phyloP scores from a whole-genome alignment of 92 coral and sea anemone genomes.

The Zoanthus sociatus region DNA sequence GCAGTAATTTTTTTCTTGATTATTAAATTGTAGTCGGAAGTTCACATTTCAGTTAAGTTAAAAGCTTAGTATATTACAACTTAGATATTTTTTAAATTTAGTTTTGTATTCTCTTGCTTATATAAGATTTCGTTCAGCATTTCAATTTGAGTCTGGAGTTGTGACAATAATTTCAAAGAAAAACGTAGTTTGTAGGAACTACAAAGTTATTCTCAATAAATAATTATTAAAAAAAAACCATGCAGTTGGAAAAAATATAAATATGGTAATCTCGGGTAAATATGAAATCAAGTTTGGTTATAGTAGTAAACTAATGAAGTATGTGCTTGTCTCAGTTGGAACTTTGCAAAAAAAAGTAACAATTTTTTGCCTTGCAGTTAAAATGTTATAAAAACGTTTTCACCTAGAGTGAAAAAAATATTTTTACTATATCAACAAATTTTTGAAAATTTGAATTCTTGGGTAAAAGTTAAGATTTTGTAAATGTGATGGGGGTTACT shows the following conservation, averaged over 20 bases:
- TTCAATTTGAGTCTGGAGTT: not conserved
- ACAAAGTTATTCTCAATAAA: too few species aligned
- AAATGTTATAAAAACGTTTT: slow-evolving; percentile 25
- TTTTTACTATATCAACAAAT: not conserved
- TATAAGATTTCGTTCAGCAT: not conserved
- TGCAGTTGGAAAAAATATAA: not conserved
- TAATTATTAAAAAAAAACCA: not conserved
- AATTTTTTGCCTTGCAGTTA: slow-evolving; percentile 23
- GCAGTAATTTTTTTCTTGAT: not conserved
- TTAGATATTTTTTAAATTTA: not conserved
- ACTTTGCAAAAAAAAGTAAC: slow-evolving; percentile 11
- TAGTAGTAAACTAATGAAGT: not conserved
- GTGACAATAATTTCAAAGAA: not conserved
- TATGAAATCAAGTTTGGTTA: too few species aligned
- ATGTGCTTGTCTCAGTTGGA: slow-evolving; percentile 10
- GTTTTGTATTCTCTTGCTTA: slow-evolving; percentile 11
- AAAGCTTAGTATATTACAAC: not conserved
- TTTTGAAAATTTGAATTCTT: slow-evolving; percentile 13
- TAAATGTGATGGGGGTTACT: not conserved
- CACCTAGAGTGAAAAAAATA: not conserved
- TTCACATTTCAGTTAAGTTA: not conserved
- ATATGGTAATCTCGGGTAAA: too few species aligned
- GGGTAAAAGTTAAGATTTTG: not conserved
- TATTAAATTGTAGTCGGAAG: not conserved
- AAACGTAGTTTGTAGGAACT: too few species aligned